phyloP scores from a whole-genome alignment of 2,888 invertebrate species.

The Ormia ochracea region DNA sequence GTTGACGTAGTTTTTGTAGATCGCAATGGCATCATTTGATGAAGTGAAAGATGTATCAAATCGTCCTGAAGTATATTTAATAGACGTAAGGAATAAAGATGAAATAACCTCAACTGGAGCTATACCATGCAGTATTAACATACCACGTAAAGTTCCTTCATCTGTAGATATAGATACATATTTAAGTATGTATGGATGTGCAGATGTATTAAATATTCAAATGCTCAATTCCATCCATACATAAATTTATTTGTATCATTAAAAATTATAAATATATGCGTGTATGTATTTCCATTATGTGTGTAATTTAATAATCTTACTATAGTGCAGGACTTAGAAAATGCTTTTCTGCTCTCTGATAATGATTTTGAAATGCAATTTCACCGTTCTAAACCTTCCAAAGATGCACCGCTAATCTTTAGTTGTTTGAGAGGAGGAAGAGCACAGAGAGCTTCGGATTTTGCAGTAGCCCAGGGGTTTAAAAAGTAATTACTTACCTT shows the following conservation, averaged over 20 bases:
- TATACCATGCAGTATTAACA: conserved; percentile 86
- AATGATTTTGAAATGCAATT: conserved; percentile 75
- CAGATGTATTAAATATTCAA: too few species aligned
- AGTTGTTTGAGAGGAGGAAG: conserved; percentile 84
- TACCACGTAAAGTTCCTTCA: conserved; percentile 88
- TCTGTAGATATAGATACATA: too few species aligned
- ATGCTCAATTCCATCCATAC: too few species aligned
- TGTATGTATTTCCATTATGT: not conserved
- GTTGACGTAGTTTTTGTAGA: too few species aligned
- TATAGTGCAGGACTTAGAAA: conserved; percentile 71
- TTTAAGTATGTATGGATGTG: too few species aligned
- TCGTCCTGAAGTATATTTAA: conserved; percentile 79
- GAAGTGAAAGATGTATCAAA: conserved; percentile 78
- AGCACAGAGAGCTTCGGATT: conserved; percentile 81
- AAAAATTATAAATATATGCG: too few species aligned
- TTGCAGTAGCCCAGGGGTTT: conserved; percentile 74
- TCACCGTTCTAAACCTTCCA: conserved; percentile 79
- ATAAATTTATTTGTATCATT: too few species aligned
- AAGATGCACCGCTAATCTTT: conserved; percentile 81
- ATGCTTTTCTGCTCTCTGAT: conserved; percentile 70
- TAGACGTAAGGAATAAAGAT: conserved; percentile 86
- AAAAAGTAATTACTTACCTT: conserved; percentile 71
- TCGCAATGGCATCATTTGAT: conserved; percentile 75
- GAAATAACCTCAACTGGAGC: conserved; percentile 84
- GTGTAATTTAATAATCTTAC: conserved; percentile 8